Conservation (phyloP, 2,888 invertebrate genomes). For the Epirrita christyi region DNA sequence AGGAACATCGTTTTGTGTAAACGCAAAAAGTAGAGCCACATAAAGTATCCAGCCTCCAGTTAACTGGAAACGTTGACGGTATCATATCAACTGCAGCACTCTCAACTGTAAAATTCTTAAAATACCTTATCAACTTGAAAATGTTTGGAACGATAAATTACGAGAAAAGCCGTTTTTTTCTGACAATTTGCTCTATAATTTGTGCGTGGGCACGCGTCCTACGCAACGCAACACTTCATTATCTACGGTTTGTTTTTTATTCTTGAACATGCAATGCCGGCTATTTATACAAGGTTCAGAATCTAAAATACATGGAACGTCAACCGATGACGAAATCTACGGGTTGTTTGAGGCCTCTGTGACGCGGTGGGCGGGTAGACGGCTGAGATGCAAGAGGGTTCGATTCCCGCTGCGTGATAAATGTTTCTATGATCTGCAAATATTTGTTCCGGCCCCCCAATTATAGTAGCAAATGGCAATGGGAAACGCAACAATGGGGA, state of each 20-base stretch:
- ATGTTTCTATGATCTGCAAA: no score
- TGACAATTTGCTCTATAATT: conserved; percentile 20
- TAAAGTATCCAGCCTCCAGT: conserved; percentile 13
- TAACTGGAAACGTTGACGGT: conserved; percentile 23
- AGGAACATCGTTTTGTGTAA: neutral
- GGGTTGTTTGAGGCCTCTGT: no score
- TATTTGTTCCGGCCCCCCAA: no score
- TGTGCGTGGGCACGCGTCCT: conserved; percentile 27
- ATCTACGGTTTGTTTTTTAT: conserved; percentile 31
- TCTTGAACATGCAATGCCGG: conserved; percentile 3
- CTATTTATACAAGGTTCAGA: no score
- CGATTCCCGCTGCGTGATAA: no score
- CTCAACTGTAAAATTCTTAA: conserved; percentile 24
- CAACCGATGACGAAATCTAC: no score
- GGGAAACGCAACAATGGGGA: no score
- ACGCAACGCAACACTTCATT: conserved; percentile 30
- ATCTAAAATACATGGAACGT: no score
- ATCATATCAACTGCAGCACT: conserved; percentile 24
- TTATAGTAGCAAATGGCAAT: no score
- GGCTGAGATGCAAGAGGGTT: no score
- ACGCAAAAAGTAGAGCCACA: conserved; percentile 2
- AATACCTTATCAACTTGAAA: conserved; percentile 26
- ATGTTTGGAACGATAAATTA: conserved; percentile 25
- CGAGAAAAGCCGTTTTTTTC: conserved; percentile 22
- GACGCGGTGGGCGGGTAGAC: no score